Evolutionary conservation across 2,888 invertebrate species (phyloP), one percentile per base, ranked within the genome.

Genomic region (Steinernema scapterisci): DNA sequence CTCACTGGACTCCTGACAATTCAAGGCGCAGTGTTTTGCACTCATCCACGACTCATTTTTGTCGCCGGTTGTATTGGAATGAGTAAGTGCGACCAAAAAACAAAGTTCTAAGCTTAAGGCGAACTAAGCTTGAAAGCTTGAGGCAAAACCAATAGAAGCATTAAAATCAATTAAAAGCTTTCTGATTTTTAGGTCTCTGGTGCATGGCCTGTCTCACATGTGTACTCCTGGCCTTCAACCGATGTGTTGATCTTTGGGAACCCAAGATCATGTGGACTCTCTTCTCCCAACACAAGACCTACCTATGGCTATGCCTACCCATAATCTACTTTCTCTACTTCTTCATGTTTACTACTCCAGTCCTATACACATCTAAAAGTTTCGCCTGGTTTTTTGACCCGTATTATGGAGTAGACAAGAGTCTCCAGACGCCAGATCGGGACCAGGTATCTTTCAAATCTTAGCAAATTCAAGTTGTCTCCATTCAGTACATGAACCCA

Each of bases 371-470:
- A 13, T 73, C 48, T 23, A 71, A 71, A 21, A 46, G 51, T 21
- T 51, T 5, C 38, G 71, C 71, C 1, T 74, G 74, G 74, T 74
- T 74, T 23, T 71, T 70, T 27, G 51, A 74, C 48, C 74, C 74
- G 0, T 74, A 71, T 19, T 48, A 74, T 23, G 52, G 74, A 7
- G 71, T 72, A 16, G 11, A 13, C 63, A 48, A 48, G 7, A 25
- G 9, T 0, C 0, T n/a, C 9, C 27, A n/a, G 38, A 9, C 3
- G 7, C n/a, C 25, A 6, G 54, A 54, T 25, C 16, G 54, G 23
- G 13, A 54, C 23, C 54, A 54, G 54, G 54, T 54, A 54, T 9
- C n/a, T n/a, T n/a, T n/a, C n/a, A n/a, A n/a, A n/a, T n/a, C n/a
- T n/a, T n/a, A n/a, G n/a, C n/a, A 13, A 48, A 7, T 48, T 48